These are phyloP conservation scores for Darwinula stevensoni DNA, from an alignment of 2,888 invertebrate species.

Conservation along the genomic window DNA sequence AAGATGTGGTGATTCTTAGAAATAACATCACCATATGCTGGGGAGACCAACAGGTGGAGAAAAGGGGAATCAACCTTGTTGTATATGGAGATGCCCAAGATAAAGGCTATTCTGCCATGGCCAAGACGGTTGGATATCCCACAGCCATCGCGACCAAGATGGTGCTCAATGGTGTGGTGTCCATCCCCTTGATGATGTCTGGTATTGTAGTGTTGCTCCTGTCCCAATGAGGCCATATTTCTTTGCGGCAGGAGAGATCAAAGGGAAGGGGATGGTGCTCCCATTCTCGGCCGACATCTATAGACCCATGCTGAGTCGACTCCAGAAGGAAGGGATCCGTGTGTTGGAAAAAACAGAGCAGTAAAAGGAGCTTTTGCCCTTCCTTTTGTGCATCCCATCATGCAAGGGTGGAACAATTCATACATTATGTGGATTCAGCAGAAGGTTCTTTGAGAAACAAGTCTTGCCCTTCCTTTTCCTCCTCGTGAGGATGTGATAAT, in stretches of 20 bases:
- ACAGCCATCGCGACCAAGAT: constrained; percentile 91
- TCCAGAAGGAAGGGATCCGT: constrained; percentile 52
- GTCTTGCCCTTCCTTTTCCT: too few species aligned
- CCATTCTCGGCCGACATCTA: constrained; percentile 82
- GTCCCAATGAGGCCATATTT: too few species aligned
- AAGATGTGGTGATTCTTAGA: constrained; percentile 73
- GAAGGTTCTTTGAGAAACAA: too few species aligned
- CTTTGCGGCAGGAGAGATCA: constrained; percentile 52
- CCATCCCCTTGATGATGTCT: too few species aligned
- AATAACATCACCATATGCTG: constrained; percentile 78
- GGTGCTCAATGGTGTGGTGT: constrained; percentile 44
- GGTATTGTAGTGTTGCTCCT: too few species aligned
- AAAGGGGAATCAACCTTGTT: constrained; percentile 31
- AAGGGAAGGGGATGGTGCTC: constrained; percentile 66
- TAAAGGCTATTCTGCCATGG: constrained; percentile 66
- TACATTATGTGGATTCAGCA: too few species aligned
- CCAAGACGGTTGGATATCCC: constrained; percentile 66
- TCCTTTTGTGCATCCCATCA: too few species aligned
- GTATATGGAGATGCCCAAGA: constrained; percentile 16
- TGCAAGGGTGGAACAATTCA: too few species aligned
- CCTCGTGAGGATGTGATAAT: too few species aligned
- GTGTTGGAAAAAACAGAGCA: too few species aligned
- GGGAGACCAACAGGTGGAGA: constrained; percentile 56
- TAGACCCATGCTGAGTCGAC: constrained; percentile 56
- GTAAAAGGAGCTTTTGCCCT: too few species aligned